phyloP scores from a whole-genome alignment of 2,113 vertebrate species.

The Takifugu flavidus region DNA sequence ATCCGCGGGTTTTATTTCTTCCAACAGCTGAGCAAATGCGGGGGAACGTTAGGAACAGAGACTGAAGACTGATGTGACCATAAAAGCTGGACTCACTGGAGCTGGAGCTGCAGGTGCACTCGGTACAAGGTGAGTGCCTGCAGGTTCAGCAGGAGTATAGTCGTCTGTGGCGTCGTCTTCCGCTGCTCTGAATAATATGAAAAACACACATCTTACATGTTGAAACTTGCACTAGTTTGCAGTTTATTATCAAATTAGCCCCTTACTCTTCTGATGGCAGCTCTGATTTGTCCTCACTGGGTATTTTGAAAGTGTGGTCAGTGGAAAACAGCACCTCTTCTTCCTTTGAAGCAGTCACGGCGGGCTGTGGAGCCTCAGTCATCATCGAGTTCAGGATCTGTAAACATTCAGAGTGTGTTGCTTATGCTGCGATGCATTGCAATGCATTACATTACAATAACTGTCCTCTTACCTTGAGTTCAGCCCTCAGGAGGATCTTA shows the following conservation, averaged over 20 bases:
- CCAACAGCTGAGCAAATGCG: conserved; percentile 21
- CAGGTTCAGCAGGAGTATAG: conserved; percentile 7
- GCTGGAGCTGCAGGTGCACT: conserved; percentile 20
- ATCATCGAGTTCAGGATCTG: conserved; percentile 64
- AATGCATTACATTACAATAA: not conserved
- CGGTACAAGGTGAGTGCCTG: conserved; percentile 2
- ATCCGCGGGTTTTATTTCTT: conserved; percentile 20
- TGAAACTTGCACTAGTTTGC: no score
- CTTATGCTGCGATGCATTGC: not conserved
- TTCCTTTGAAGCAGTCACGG: conserved; percentile 22
- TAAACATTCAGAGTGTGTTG: not conserved
- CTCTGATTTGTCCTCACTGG: conserved; percentile 22
- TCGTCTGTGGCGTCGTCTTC: conserved; percentile 9
- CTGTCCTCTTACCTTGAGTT: conserved; percentile 78
- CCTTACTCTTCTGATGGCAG: conserved; percentile 50
- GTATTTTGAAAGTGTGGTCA: conserved; percentile 13
- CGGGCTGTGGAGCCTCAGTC: conserved; percentile 46
- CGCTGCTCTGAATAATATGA: conserved; percentile 17
- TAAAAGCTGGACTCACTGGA: conserved; percentile 38
- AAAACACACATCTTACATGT: conserved; percentile 8
- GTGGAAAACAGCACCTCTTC: conserved; percentile 1
- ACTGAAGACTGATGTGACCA: not conserved
- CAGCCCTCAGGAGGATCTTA: conserved; percentile 82
- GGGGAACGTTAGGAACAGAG: conserved; percentile 1
- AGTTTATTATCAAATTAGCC: not conserved